Evolutionary conservation across 2,888 invertebrate genomes (phyloP).

Genomic region (Endomychus coccineus): DNA sequence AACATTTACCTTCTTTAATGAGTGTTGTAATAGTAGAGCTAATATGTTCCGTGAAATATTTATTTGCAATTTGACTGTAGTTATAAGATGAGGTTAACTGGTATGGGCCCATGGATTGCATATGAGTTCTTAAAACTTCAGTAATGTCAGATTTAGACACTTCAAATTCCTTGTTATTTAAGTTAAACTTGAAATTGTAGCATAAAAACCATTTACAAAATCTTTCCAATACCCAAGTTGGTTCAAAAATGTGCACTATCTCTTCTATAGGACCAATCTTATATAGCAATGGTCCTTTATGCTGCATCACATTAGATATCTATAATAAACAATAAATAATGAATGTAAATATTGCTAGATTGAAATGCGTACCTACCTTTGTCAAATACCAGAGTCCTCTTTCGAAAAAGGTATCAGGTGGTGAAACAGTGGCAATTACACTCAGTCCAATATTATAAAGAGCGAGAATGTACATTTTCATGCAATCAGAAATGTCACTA

Average conservation of each 20-base stretch:
- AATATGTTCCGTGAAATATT: conserved; percentile 2
- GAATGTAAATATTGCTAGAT: background rate
- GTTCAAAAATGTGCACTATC: conserved; percentile 9
- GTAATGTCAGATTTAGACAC: conserved; percentile 3
- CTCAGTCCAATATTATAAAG: conserved; percentile 14
- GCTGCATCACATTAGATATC: conserved; percentile 5
- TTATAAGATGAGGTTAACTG: background rate
- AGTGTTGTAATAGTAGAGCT: conserved; percentile 1
- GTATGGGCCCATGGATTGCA: background rate
- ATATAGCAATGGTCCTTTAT: background rate
- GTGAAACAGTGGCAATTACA: conserved; percentile 17
- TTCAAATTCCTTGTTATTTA: background rate
- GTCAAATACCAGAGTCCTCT: conserved; percentile 7
- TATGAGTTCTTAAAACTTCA: background rate
- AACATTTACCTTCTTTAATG: background rate
- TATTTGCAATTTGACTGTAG: background rate
- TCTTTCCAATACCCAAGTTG: background rate
- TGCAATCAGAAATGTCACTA: conserved; percentile 14
- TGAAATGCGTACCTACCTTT: conserved; percentile 5
- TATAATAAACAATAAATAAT: background rate
- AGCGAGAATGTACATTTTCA: conserved; percentile 17
- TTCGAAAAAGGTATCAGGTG: conserved; percentile 7
- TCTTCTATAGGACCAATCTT: background rate
- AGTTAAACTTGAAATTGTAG: background rate
- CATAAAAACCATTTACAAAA: background rate